These are phyloP conservation scores for Papilio elwesi DNA, from an alignment of 2,888 invertebrate species.

Conservation along the genomic window DNA sequence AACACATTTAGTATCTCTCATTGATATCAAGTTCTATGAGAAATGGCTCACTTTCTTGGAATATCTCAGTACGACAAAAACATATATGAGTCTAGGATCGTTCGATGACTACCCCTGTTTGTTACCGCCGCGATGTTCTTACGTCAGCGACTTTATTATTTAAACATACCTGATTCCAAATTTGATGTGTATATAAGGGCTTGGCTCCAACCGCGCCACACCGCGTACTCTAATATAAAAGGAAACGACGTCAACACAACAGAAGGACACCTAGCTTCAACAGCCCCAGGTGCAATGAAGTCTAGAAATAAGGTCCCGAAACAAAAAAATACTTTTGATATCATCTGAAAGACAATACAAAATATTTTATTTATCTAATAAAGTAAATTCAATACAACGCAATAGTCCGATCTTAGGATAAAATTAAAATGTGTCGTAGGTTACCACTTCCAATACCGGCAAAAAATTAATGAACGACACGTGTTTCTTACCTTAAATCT, in stretches of 20 bases:
- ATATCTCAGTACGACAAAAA: too few relatives aligned
- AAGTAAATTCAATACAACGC: background rate
- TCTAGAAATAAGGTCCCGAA: background rate
- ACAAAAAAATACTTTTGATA: background rate
- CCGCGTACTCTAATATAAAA: conserved; percentile 79
- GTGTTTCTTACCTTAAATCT: too few relatives aligned
- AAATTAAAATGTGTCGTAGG: too few relatives aligned
- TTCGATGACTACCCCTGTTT: too few relatives aligned
- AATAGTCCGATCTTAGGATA: background rate
- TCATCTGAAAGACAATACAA: conserved; percentile 20
- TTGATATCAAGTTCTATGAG: too few relatives aligned
- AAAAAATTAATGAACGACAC: too few relatives aligned
- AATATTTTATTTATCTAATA: background rate
- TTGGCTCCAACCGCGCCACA: conserved; percentile 83
- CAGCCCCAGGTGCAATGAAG: background rate
- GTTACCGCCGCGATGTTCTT: too few relatives aligned
- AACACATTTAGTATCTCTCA: too few relatives aligned
- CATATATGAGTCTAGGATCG: too few relatives aligned
- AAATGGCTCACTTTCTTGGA: too few relatives aligned
- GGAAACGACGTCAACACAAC: conserved; percentile 62
- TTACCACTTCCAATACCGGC: too few relatives aligned
- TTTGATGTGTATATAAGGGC: conserved; percentile 74
- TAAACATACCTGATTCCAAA: conserved; percentile 58
- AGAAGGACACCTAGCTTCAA: conserved; percentile 53
- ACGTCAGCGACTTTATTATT: background rate